Percentiles rank a stretch among this genome's conserved stretches.
These are phyloP conservation scores for Steatornis caripensis DNA, from an alignment of 2,113 vertebrate genomes.

Conservation along the genomic window DNA sequence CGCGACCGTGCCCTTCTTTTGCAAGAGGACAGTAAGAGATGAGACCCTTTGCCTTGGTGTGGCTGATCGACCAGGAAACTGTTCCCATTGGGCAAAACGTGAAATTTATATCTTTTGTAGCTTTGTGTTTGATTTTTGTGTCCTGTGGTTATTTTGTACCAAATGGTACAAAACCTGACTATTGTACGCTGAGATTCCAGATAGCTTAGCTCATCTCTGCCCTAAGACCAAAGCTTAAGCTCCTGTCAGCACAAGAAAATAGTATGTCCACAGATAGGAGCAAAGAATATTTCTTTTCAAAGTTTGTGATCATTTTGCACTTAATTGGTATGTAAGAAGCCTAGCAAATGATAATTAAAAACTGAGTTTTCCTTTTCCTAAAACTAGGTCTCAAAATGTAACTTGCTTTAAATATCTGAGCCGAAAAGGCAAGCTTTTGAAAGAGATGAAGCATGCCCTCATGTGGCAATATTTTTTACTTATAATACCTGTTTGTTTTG, in stretches of 20 bases:
- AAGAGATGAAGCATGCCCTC: constrained; percentile 60
- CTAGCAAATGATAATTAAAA: background rate
- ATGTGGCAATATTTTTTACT: constrained; percentile 52
- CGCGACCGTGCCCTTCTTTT: background rate
- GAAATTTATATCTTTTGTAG: background rate
- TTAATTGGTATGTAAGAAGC: background rate
- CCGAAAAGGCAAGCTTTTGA: background rate
- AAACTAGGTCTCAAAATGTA: background rate
- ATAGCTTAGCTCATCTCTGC: background rate
- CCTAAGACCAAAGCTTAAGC: background rate
- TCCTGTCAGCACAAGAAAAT: background rate
- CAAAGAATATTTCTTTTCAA: background rate
- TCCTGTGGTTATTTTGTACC: background rate
- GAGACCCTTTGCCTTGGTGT: background rate
- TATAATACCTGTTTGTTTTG: constrained; percentile 30
- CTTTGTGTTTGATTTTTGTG: background rate
- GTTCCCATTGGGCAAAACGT: background rate
- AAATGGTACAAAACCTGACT: background rate
- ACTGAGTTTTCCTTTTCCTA: background rate
- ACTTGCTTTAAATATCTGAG: background rate
- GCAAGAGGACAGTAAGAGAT: background rate
- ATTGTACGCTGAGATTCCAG: background rate
- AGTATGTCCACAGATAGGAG: background rate
- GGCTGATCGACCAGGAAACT: fast-evolving
- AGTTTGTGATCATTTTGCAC: background rate